Conservation (phyloP, 2,113 vertebrate species). For the Limnothrissa miodon region DNA sequence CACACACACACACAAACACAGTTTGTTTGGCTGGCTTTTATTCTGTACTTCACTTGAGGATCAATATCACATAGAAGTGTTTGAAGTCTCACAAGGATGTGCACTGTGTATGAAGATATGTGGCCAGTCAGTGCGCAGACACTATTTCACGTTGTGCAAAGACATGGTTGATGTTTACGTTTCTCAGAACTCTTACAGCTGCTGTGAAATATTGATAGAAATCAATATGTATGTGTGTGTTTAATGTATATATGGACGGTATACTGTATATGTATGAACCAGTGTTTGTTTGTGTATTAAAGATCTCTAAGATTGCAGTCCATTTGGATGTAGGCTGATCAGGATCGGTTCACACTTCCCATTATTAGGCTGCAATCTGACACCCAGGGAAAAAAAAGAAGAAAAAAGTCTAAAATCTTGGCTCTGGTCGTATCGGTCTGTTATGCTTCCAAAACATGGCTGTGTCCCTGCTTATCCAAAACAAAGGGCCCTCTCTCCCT, state of each 20-base stretch:
- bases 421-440: not conserved
- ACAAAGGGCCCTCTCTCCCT: not conserved
- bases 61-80: constrained; percentile 56
- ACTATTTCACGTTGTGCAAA: not conserved
- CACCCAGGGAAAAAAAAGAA: too few relatives aligned
- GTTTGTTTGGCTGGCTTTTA: constrained; percentile 1
- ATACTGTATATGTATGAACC: not conserved
- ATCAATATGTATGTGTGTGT: not conserved
- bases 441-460: not conserved
- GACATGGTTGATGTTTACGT: not conserved
- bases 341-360: not conserved
- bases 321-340: not conserved
- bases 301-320: not conserved
- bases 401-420: not conserved
- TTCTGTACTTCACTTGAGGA: constrained; percentile 51
- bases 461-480: not conserved
- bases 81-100: constrained; percentile 52
- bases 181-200: not conserved
- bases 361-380: constrained; percentile 1
- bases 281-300: not conserved
- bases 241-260: not conserved
- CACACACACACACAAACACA: too few relatives aligned
- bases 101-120: not conserved
- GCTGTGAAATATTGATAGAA: not conserved
- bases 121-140: not conserved